Base-by-base conservation (phyloP, 2,797 vertebrate genomes). In the Tarsius wallacei region DNA sequence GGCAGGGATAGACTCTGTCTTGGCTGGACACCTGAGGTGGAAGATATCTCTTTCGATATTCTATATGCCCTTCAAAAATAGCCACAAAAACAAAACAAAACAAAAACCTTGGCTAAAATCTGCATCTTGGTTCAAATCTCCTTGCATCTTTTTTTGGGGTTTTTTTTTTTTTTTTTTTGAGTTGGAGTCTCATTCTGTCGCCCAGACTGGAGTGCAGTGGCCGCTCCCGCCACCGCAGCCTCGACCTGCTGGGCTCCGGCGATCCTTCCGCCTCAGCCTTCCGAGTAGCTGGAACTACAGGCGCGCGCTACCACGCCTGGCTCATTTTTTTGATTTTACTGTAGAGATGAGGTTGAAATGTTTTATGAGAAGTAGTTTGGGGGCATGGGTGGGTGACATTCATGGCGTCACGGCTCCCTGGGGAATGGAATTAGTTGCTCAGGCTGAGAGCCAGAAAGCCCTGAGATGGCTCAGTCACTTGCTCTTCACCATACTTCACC, bases 51-150 rank as follows among this genome's bases (percentile, higher is more conserved):
- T 68, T 77, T 85, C 55, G 33, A 92, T 42, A 42, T 57, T 15
- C 11, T 13, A 42, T 19, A 8, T 90, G 22, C 16, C 70, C 14
- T 87, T 86, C 21, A 68, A 64, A 97, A 96, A 63, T 11, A 71
- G 47, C 16, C 78, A 64, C 17, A 64, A 36, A 21, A 76, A 12
- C 12, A 84, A 63, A 22, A 53, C 19, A 73, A 73, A 51, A 66
- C 1, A 36, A 68, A 80, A 88, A 36, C 2, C 22, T 22, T 61
- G 51, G 49, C 16, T 85, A 91, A 93, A 96, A 93, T 83, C 74
- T 97, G 74, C 36, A 81, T 91, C 70, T 63, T 93, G 24, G 59
- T 78, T 6, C 93, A 95, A 89, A 97, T 97, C 88, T 21, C 66
- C 81, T 85, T 94, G 90, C 21, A 74, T 68, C 47, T 33, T 83